Evolutionary conservation across 1,140 invertebrate genomes (phyloP).

Genomic region (Drosophila carrolli): DNA sequence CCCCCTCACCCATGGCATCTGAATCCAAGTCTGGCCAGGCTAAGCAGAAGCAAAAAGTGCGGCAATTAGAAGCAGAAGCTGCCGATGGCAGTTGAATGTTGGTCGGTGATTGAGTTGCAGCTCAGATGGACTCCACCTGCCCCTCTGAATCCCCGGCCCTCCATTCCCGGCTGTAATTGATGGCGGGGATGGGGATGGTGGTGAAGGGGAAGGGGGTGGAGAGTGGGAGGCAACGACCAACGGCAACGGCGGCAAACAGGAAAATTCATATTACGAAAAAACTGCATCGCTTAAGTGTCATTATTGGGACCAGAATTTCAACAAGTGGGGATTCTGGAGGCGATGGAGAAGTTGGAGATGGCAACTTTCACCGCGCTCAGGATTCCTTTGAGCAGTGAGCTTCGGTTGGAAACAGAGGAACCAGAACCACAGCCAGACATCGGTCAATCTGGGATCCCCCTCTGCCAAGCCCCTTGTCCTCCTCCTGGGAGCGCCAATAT

Average conservation of each 20-base stretch:
- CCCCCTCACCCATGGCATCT: slow-evolving; percentile 1
- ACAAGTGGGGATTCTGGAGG: slow-evolving; percentile 44
- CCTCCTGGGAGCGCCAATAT: slow-evolving; percentile 45
- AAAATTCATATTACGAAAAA: slow-evolving; percentile 82
- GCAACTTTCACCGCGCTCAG: slow-evolving; percentile 74
- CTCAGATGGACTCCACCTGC: slow-evolving; percentile 54
- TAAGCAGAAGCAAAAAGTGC: slow-evolving; percentile 50
- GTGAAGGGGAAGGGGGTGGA: background rate
- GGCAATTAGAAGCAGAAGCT: slow-evolving; percentile 72
- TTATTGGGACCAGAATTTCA: slow-evolving; percentile 80
- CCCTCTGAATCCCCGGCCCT: slow-evolving; percentile 1
- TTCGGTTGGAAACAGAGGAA: slow-evolving; percentile 25
- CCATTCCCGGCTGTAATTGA: slow-evolving; percentile 62
- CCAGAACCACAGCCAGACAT: slow-evolving; percentile 55
- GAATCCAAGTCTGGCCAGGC: slow-evolving; percentile 32
- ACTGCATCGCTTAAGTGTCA: slow-evolving; percentile 81
- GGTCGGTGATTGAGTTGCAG: slow-evolving; percentile 74
- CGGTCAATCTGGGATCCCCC: slow-evolving; percentile 59
- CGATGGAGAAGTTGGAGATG: slow-evolving; percentile 52
- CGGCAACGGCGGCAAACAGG: slow-evolving; percentile 60
- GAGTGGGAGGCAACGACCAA: slow-evolving; percentile 35
- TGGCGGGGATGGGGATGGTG: slow-evolving; percentile 17
- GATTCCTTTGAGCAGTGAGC: slow-evolving; percentile 61
- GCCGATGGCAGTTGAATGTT: slow-evolving; percentile 61
- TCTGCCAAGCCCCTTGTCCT: background rate